Base-by-base conservation (phyloP, 2,888 invertebrate genomes). In the Nesidiocoris tenuis region DNA sequence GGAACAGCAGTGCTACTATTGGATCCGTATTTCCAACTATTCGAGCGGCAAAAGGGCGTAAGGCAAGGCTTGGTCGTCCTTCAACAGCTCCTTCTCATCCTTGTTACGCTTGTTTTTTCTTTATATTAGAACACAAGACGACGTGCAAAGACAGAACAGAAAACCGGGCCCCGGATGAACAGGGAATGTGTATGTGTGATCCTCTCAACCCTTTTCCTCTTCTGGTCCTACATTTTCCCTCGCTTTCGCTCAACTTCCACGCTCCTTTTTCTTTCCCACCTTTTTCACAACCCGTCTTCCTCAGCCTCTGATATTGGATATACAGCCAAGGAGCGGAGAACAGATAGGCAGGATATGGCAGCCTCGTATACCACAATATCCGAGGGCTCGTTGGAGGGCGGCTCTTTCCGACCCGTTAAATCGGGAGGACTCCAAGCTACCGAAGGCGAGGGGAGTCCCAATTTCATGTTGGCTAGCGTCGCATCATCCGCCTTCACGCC, bases 121-220 rank as follows among this genome's bases (percentile, higher is more conserved):
- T 70, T 70, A 70, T 70, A 70, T 70, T 70, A 70, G 70, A 39
- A 39, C 39, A 70, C 70, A 70, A 70, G 70, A 70, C 56, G 70
- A 70, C 70, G 57, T 57, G 59, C 59, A 70, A 59, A 70, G 68
- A 68, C 68, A 70, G 25, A 21, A 39, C 39, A 39, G 39, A 39
- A 12, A 39, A 39, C 39, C 3, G 39, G n/a, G n/a, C 39, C 5
- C 39, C 12, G 39, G 12, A 12, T 12, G 12, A 18, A 70, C 17
- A 24, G 59, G 24, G 39, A 39, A 3, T 17, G 19, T 19, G 59
- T 18, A 70, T 57, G 57, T 25, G 70, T 70, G 70, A 70, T 70
- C 70, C 70, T 70, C 70, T 59, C 59, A 67, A 55, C 59, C 59
- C 59, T 25, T 70, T 18, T 70, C 23, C 63, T n/a, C 24, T 9